A percentile compares a stretch with the other conserved stretches of the same genome.
Evolutionary conservation across 2,888 invertebrate species (phyloP).

Genomic region (Trichogramma evanescens): DNA sequence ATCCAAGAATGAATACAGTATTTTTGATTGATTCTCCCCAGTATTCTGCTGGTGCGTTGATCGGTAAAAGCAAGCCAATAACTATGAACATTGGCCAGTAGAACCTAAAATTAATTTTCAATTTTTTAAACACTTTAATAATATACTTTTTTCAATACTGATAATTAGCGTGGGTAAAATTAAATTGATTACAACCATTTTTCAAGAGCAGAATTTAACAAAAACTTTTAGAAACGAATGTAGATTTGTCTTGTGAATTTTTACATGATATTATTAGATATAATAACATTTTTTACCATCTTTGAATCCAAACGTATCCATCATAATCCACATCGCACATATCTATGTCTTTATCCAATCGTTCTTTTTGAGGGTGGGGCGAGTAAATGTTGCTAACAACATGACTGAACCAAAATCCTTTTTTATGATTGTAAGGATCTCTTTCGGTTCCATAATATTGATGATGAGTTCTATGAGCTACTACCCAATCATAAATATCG

Average conservation of each 20-base stretch:
- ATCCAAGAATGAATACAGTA: conserved; percentile 61
- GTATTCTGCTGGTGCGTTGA: conserved; percentile 72
- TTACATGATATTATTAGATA: neutral
- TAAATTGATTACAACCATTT: too few relatives aligned
- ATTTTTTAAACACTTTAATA: neutral
- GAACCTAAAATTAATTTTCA: conserved; percentile 49
- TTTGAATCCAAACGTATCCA: conserved; percentile 73
- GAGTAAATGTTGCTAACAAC: conserved; percentile 63
- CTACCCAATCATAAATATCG: conserved; percentile 77
- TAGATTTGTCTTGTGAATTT: too few relatives aligned
- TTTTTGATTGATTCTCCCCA: conserved; percentile 64
- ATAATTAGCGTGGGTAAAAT: too few relatives aligned
- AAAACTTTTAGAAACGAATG: too few relatives aligned
- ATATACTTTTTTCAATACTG: too few relatives aligned
- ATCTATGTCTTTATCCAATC: conserved; percentile 62
- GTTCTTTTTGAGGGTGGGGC: conserved; percentile 60
- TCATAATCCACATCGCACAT: conserved; percentile 75
- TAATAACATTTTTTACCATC: conserved; percentile 52
- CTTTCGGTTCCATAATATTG: conserved; percentile 66
- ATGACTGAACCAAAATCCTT: conserved; percentile 78
- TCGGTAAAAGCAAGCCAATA: conserved; percentile 61
- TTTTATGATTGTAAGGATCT: conserved; percentile 73
- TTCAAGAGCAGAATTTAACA: too few relatives aligned
- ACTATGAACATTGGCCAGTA: conserved; percentile 64
- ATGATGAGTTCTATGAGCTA: conserved; percentile 76